A percentile compares a stretch with the other conserved stretches of the same genome.
These are phyloP conservation scores for Pelagia noctiluca DNA, from an alignment of 30 jellyfish, hydroid and myxozoan genomes.

Conservation along the genomic window DNA sequence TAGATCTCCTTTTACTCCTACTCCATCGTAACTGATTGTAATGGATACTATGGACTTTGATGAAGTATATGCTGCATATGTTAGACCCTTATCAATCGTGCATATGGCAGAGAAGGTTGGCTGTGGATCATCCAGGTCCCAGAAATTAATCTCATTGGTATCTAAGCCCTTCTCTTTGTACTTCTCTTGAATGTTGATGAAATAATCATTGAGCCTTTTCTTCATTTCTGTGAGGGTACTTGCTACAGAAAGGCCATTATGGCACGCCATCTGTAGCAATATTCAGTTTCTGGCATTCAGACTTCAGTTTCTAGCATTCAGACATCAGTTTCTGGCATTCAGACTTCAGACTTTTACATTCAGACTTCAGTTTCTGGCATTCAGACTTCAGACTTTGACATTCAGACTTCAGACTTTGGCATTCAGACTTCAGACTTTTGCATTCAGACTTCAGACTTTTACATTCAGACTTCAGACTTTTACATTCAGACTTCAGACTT, in stretches of 20 bases:
- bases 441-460: slow-evolving; percentile 3
- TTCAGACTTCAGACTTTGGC: not conserved
- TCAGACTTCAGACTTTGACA: not conserved
- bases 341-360: not conserved
- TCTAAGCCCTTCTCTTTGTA: not conserved
- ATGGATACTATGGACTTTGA: not conserved
- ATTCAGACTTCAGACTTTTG: slow-evolving; percentile 3
- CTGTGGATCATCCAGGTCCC: not conserved
- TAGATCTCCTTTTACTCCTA: not conserved
- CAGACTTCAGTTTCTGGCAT: not conserved
- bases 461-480: not conserved
- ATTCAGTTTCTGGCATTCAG: not conserved
- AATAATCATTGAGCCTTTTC: not conserved
- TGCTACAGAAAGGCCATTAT: not conserved
- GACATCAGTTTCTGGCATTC: not conserved
- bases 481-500: not conserved
- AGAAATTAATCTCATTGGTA: not conserved
- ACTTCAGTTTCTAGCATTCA: not conserved
- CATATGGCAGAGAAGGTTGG: not conserved
- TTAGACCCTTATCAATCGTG: not conserved
- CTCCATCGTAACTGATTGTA: not conserved
- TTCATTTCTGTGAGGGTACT: not conserved
- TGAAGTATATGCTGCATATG: not conserved
- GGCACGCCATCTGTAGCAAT: slow-evolving; percentile 9
- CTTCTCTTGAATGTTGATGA: not conserved